phyloP scores from a whole-genome alignment of 2,113 vertebrate genomes.

The Oreochromis spilurus region DNA sequence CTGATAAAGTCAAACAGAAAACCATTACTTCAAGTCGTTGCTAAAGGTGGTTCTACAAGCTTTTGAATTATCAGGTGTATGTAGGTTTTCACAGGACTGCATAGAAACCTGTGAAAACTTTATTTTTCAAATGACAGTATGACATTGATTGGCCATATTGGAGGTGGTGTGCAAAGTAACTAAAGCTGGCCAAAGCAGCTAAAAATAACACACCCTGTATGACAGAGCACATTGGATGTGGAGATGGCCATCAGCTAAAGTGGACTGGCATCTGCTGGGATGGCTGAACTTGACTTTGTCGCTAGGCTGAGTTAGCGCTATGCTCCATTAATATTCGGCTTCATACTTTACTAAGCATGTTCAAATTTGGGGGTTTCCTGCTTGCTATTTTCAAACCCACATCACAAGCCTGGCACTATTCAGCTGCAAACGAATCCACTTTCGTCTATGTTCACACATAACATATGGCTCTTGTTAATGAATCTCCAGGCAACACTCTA shows the following conservation, averaged over 20 bases:
- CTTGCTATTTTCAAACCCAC: background rate
- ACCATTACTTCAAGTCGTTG: background rate
- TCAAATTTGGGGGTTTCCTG: background rate
- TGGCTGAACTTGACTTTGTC: background rate
- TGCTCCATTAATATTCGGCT: background rate
- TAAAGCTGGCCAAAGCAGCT: background rate
- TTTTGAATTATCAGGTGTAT: background rate
- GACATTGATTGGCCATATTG: background rate
- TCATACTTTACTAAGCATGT: background rate
- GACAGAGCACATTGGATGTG: background rate
- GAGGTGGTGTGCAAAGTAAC: background rate
- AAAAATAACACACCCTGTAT: background rate
- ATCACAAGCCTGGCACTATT: background rate
- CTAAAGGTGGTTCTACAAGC: background rate
- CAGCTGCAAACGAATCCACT: slow-evolving; percentile 31
- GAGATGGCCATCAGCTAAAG: background rate
- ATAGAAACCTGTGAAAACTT: background rate
- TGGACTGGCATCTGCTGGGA: background rate
- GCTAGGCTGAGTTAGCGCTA: background rate
- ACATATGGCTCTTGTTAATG: background rate
- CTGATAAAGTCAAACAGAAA: background rate
- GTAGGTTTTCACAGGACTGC: background rate
- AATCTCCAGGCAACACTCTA: slow-evolving; percentile 38
- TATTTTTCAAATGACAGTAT: background rate
- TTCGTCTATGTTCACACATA: background rate